phyloP scores from a whole-genome alignment of 2,888 invertebrate species.

The Cryptocephalus primarius region DNA sequence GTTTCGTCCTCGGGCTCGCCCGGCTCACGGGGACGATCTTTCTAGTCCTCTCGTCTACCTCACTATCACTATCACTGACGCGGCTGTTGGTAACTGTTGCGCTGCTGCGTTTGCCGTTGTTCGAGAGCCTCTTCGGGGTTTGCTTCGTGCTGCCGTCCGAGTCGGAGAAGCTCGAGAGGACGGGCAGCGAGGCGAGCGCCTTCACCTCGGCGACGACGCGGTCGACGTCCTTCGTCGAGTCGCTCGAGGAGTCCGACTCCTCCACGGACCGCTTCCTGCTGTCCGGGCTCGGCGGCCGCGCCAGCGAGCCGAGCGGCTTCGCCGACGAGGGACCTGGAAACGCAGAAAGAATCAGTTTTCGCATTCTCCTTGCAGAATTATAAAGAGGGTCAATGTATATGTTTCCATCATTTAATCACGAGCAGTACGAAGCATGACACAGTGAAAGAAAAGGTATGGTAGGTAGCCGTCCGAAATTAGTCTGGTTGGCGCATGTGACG shows the following conservation, averaged over 20 bases:
- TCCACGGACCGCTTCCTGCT: slow-evolving; percentile 22
- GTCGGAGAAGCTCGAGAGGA: slow-evolving; percentile 51
- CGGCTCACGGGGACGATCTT: slow-evolving; percentile 27
- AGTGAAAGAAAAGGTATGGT: too few species aligned
- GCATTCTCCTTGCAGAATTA: too few species aligned
- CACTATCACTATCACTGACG: slow-evolving; percentile 24
- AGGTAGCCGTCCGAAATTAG: too few species aligned
- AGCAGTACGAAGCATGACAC: too few species aligned
- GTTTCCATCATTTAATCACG: too few species aligned
- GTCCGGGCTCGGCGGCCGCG: slow-evolving; percentile 13
- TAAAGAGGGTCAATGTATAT: too few species aligned
- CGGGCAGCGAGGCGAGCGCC: slow-evolving; percentile 25
- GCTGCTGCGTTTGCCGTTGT: slow-evolving; percentile 11
- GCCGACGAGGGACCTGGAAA: slow-evolving; percentile 8
- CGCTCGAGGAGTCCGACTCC: slow-evolving; percentile 37
- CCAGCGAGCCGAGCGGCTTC: slow-evolving; percentile 9
- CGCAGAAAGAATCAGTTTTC: neutral
- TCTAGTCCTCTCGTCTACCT: slow-evolving; percentile 22
- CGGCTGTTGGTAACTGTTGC: slow-evolving; percentile 19
- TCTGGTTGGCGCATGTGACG: too few species aligned
- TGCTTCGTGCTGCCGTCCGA: slow-evolving; percentile 19
- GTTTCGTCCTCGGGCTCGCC: slow-evolving; percentile 32
- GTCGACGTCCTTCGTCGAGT: slow-evolving; percentile 40
- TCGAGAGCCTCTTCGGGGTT: slow-evolving; percentile 11
- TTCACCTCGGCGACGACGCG: slow-evolving; percentile 44